A percentile compares a stretch with the other conserved stretches of the same genome.
Evolutionary conservation across 2,888 invertebrate genomes (phyloP).

Genomic region (Caenorhabditis drosophilae): DNA sequence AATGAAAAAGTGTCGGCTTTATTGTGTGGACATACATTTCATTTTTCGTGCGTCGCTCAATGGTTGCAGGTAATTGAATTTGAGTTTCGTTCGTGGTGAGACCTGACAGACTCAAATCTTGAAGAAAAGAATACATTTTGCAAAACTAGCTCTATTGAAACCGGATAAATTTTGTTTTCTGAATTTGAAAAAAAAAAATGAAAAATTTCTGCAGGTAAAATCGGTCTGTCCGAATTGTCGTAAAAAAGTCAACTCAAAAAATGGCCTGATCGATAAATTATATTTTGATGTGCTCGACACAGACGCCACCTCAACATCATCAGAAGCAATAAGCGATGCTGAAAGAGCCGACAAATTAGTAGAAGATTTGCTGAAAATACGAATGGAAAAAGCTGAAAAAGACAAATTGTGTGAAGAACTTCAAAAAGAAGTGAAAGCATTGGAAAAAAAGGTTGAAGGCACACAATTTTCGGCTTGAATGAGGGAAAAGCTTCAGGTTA

Average conservation of each 20-base stretch:
- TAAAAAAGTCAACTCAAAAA: conserved; percentile 11
- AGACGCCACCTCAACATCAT: background rate
- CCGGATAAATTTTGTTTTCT: no score
- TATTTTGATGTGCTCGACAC: conserved; percentile 18
- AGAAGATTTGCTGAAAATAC: conserved; percentile 6
- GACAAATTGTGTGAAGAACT: conserved; percentile 6
- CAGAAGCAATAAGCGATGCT: conserved; percentile 7
- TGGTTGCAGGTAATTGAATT: conserved; percentile 15
- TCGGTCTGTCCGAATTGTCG: conserved; percentile 38
- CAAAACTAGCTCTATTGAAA: no score
- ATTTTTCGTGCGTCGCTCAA: conserved; percentile 21
- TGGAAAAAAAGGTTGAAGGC: conserved; percentile 21
- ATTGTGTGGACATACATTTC: conserved; percentile 31
- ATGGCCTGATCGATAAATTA: conserved; percentile 31
- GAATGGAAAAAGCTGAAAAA: background rate
- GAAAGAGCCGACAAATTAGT: conserved; percentile 7
- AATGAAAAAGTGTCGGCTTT: conserved; percentile 27
- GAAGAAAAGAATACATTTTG: no score
- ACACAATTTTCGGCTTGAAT: no score
- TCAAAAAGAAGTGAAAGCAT: conserved; percentile 2
- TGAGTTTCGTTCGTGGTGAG: no score
- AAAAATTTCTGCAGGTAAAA: conserved; percentile 9
- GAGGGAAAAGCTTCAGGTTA: background rate
- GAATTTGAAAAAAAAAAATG: no score
- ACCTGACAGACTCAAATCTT: no score